A percentile compares a stretch with the other conserved stretches of the same genome.
Evolutionary conservation across 2,797 vertebrate species (phyloP).

Genomic region (Onychomys arenicola): DNA sequence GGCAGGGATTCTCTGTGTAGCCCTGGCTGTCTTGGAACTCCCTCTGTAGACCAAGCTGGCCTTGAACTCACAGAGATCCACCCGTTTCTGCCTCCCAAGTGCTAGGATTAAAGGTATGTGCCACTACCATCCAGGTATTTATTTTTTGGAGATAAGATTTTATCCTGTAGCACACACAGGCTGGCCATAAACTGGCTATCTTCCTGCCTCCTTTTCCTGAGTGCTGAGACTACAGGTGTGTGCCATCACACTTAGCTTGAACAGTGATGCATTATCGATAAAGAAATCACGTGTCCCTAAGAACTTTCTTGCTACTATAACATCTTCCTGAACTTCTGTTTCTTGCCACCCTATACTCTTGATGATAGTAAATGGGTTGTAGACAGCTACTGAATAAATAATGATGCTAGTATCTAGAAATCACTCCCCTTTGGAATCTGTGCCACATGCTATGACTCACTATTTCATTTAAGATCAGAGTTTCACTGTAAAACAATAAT

Average conservation of each 20-base stretch:
- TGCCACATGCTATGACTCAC: conserved; percentile 6
- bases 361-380: not conserved
- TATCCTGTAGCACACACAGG: not conserved
- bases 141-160: not conserved
- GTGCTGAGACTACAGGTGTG: not conserved
- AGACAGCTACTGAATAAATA: conserved; percentile 28
- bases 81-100: no score
- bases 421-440: conserved; percentile 25
- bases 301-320: not conserved
- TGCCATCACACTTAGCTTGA: not conserved
- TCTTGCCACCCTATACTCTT: not conserved
- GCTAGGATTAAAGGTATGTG: no score
- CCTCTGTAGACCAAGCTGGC: no score
- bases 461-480: conserved; percentile 4
- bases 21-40: no score
- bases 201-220: not conserved
- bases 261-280: not conserved
- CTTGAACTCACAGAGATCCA: no score
- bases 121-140: no score
- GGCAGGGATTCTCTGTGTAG: no score
- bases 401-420: conserved; percentile 3
- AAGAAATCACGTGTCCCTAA: not conserved
- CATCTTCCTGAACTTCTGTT: not conserved
- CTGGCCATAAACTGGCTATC: not conserved
- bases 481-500: not conserved